Percentiles rank a stretch among this genome's conserved stretches.
Evolutionary conservation across 2,113 vertebrate genomes (phyloP).

Genomic region (Hydropotes inermis): DNA sequence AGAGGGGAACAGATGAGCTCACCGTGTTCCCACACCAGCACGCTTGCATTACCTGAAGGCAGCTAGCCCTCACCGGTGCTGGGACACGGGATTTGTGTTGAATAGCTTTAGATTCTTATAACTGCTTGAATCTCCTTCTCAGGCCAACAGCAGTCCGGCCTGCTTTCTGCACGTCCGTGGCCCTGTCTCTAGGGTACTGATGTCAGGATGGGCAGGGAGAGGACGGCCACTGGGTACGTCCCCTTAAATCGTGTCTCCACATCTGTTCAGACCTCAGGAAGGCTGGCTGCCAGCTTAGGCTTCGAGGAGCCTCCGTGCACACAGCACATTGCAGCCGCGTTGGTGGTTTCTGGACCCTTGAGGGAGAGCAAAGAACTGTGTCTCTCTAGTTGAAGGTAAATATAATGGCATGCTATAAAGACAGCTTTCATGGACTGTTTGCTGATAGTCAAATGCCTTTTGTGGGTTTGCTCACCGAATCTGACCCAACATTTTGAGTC

Average conservation of each 20-base stretch:
- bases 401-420: rapidly evolving
- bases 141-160: rapidly evolving
- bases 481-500: not conserved
- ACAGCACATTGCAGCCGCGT: rapidly evolving
- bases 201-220: rapidly evolving
- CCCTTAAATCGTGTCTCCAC: rapidly evolving
- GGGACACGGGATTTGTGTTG: rapidly evolving
- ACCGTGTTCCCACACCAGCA: rapidly evolving
- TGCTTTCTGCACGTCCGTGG: rapidly evolving
- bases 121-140: not conserved
- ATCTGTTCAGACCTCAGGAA: rapidly evolving
- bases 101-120: rapidly evolving
- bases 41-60: rapidly evolving
- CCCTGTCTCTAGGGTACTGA: not conserved
- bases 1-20: rapidly evolving
- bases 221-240: rapidly evolving
- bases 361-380: not conserved
- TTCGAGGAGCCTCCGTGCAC: rapidly evolving
- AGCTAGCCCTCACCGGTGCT: rapidly evolving
- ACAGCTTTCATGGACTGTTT: rapidly evolving
- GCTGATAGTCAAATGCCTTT: rapidly evolving
- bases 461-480: not conserved
- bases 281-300: rapidly evolving
- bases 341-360: too few relatives aligned
- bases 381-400: not conserved